Evolutionary conservation across 2,113 vertebrate genomes (phyloP).

Genomic region (Varanus komodoensis): DNA sequence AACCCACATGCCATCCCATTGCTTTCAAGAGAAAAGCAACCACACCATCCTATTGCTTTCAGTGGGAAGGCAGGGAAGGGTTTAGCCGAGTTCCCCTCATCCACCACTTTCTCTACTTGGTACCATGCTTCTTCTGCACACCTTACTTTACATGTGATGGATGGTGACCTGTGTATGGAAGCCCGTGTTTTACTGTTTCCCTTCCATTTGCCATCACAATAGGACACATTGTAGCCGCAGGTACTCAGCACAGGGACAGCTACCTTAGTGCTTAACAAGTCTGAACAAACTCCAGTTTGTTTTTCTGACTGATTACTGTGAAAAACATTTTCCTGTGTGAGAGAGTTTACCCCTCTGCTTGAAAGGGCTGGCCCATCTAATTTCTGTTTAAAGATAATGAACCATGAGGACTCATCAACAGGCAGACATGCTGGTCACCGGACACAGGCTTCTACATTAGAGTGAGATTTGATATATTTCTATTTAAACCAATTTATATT

Average conservation of each 20-base stretch:
- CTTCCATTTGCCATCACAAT: background rate
- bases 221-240: background rate
- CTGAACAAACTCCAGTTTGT: background rate
- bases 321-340: no score
- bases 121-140: background rate
- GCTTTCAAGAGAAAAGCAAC: no score
- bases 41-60: background rate
- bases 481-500: no score
- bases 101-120: background rate
- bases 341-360: background rate
- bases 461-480: no score
- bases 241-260: no score
- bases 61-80: background rate
- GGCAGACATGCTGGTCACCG: no score
- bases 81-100: background rate
- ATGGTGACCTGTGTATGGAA: background rate
- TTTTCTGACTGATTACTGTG: background rate
- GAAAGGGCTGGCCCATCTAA: no score
- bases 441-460: no score
- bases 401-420: no score
- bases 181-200: background rate
- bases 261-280: background rate
- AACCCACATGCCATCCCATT: background rate
- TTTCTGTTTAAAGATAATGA: no score
- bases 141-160: background rate